Conservation (phyloP, 2,888 invertebrate species). For the Morpho helenor region DNA sequence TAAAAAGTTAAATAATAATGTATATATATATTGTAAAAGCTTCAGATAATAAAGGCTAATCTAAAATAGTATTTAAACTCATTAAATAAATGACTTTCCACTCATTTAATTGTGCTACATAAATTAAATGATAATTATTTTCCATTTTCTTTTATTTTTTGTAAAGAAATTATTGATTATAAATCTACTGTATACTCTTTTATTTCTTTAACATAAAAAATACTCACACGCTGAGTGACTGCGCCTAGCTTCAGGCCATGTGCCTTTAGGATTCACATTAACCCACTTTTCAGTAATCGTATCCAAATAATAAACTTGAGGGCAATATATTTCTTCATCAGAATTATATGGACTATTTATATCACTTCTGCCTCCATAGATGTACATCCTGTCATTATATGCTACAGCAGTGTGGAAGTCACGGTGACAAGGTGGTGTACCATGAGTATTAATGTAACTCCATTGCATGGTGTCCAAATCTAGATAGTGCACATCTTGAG, state of each 20-base stretch:
- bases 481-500: slow-evolving; percentile 87
- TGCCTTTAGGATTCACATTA: slow-evolving; percentile 78
- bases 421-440: slow-evolving; percentile 84
- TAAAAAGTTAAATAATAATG: too few relatives aligned
- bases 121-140: too few relatives aligned
- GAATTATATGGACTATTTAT: slow-evolving; percentile 71
- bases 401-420: slow-evolving; percentile 94
- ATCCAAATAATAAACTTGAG: slow-evolving; percentile 87
- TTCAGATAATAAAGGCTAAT: too few relatives aligned
- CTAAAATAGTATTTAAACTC: too few relatives aligned
- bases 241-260: slow-evolving; percentile 87
- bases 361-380: slow-evolving; percentile 94
- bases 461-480: slow-evolving; percentile 87
- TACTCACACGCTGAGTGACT: slow-evolving; percentile 94
- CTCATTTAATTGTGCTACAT: too few relatives aligned
- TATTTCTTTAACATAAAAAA: background rate
- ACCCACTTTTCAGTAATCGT: slow-evolving; percentile 85
- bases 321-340: slow-evolving; percentile 87
- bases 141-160: too few relatives aligned
- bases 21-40: too few relatives aligned
- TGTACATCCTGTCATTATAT: slow-evolving; percentile 88
- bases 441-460: slow-evolving; percentile 81
- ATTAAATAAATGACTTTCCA: too few relatives aligned
- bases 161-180: too few relatives aligned
- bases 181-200: too few relatives aligned